Evolutionary conservation across 2,888 invertebrate species (phyloP).

Genomic region (Axea sp.): DNA sequence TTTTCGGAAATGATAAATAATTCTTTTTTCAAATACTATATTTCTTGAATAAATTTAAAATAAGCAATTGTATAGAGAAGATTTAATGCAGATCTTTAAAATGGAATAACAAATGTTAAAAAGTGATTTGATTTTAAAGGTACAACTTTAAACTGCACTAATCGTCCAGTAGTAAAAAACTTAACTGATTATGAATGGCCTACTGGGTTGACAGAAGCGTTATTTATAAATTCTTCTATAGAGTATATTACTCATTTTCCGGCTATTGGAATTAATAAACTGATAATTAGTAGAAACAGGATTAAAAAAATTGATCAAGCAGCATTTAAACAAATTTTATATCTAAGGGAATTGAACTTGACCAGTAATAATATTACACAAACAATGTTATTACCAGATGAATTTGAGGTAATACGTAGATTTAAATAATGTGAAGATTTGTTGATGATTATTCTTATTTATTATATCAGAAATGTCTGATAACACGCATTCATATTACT

Average conservation of each 20-base stretch:
- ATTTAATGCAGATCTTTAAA: too few species aligned
- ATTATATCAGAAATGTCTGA: too few species aligned
- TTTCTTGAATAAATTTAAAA: too few species aligned
- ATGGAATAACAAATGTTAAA: too few species aligned
- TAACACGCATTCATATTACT: too few species aligned
- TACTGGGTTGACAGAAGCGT: slow-evolving; percentile 72
- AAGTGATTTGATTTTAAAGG: slow-evolving; percentile 7
- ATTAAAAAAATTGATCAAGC: slow-evolving; percentile 83
- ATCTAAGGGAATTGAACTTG: slow-evolving; percentile 84
- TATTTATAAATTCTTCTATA: slow-evolving; percentile 70
- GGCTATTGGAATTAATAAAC: slow-evolving; percentile 79
- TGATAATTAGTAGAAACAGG: slow-evolving; percentile 84
- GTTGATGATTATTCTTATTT: too few species aligned
- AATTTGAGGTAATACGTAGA: slow-evolving; percentile 87
- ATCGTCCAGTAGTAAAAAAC: slow-evolving; percentile 79
- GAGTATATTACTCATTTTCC: slow-evolving; percentile 81
- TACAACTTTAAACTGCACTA: slow-evolving; percentile 81
- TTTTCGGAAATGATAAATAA: too few species aligned
- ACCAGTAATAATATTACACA: slow-evolving; percentile 85
- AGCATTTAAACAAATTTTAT: slow-evolving; percentile 84
- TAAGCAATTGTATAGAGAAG: too few species aligned
- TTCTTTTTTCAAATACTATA: too few species aligned
- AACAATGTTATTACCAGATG: slow-evolving; percentile 82
- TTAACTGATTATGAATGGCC: slow-evolving; percentile 82
- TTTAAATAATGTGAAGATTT: neutral